These are phyloP conservation scores for Pogoniulus pusillus DNA, from an alignment of 2,797 vertebrate genomes.

Conservation along the genomic window DNA sequence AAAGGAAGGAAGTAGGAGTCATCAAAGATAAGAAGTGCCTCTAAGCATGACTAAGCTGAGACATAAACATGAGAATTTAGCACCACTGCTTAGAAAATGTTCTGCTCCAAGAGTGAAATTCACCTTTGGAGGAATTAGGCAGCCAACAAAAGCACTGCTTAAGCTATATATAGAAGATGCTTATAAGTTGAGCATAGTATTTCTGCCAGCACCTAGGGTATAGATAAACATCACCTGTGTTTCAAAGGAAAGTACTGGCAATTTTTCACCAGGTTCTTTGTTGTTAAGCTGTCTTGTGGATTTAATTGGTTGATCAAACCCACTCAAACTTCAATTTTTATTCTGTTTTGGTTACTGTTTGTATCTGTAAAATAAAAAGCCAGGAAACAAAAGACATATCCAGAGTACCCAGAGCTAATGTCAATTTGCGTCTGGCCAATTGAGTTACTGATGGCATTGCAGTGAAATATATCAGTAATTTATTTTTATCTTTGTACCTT, in stretches of 20 bases:
- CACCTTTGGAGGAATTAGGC: background rate
- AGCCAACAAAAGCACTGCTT: background rate
- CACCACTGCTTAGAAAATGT: background rate
- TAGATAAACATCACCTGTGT: background rate
- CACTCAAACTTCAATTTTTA: background rate
- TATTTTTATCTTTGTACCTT: constrained; percentile 10
- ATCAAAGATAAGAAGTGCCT: background rate
- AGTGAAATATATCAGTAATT: background rate
- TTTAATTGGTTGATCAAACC: background rate
- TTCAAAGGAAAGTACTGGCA: background rate
- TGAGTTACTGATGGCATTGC: constrained; percentile 15
- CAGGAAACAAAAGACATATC: background rate
- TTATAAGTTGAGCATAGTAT: background rate
- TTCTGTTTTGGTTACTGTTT: background rate
- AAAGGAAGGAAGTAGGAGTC: background rate
- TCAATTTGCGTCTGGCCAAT: background rate
- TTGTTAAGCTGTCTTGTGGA: background rate
- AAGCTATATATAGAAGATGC: background rate
- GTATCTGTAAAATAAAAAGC: constrained; percentile 10
- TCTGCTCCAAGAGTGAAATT: background rate
- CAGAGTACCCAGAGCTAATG: background rate
- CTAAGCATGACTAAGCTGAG: background rate
- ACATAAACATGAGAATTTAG: background rate
- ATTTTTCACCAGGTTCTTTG: background rate
- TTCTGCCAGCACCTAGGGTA: background rate